Evolutionary conservation across 2,797 vertebrate species (phyloP).

Genomic region (Gephyroberyx darwinii): DNA sequence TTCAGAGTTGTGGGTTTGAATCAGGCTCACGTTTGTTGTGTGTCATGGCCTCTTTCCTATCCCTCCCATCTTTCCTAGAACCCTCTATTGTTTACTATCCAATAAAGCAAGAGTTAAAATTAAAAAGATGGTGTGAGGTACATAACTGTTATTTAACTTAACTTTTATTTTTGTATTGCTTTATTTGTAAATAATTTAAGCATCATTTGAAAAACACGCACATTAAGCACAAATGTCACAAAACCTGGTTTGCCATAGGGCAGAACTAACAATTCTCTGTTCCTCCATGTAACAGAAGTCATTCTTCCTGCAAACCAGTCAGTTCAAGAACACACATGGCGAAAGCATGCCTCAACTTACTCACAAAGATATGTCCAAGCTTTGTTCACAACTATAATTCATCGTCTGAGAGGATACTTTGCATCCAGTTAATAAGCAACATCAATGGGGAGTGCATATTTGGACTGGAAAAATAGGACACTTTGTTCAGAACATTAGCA

Average conservation of each 20-base stretch:
- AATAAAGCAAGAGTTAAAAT: conserved; percentile 48
- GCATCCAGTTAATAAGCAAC: not conserved
- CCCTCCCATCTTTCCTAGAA: conserved; percentile 6
- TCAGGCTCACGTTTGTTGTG: conserved; percentile 7
- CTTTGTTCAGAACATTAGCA: not conserved
- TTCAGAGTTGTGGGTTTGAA: conserved; percentile 17
- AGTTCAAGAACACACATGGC: not conserved
- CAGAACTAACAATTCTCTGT: conserved; percentile 14
- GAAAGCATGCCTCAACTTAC: not conserved
- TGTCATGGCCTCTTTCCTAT: conserved; percentile 15
- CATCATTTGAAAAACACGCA: conserved; percentile 42
- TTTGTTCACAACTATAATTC: conserved; percentile 4
- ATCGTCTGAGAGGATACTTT: conserved; percentile 1
- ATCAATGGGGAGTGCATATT: conserved; percentile 2
- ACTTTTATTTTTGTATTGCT: conserved; percentile 30
- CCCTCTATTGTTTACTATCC: conserved; percentile 15
- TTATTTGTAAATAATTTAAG: conserved; percentile 74
- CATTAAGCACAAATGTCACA: conserved; percentile 40
- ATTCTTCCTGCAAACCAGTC: not conserved
- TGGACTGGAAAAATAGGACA: not conserved
- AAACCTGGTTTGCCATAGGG: not conserved
- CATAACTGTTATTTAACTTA: not conserved
- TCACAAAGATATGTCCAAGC: not conserved
- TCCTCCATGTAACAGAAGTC: conserved; percentile 12
- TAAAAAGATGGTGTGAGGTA: conserved; percentile 15